phyloP scores from a whole-genome alignment of 2,113 vertebrate species.

The Ranitomeya variabilis region DNA sequence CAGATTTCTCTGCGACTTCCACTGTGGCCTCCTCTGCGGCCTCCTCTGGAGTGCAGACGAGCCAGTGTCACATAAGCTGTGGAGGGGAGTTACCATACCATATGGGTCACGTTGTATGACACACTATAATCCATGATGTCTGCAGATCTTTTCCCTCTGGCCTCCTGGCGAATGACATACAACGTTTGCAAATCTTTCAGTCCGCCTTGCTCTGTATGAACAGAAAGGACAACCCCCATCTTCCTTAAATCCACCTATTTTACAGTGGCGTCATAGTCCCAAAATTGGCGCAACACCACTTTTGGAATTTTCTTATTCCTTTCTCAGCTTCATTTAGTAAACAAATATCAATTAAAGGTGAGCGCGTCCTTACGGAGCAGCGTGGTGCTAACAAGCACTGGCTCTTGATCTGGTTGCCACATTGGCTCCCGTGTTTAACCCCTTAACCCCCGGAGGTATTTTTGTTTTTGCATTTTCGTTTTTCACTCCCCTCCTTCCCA shows the following conservation, averaged over 20 bases:
- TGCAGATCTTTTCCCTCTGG: constrained; percentile 13
- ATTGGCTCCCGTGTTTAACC: too few species aligned
- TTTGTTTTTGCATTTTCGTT: too few species aligned
- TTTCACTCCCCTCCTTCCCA: too few species aligned
- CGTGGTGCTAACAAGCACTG: too few species aligned
- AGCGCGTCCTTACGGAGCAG: too few species aligned
- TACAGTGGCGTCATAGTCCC: not conserved
- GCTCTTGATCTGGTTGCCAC: too few species aligned
- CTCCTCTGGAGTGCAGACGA: not conserved
- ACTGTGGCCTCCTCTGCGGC: not conserved
- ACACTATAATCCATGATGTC: not conserved
- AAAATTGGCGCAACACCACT: not conserved
- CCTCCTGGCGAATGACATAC: not conserved
- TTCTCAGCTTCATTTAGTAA: not conserved
- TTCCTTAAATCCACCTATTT: not conserved
- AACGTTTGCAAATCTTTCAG: constrained; percentile 19
- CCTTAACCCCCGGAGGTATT: too few species aligned
- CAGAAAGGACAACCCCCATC: not conserved
- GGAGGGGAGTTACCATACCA: not conserved
- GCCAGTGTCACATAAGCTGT: constrained; percentile 2
- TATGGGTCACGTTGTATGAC: constrained; percentile 37
- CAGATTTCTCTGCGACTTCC: too few species aligned
- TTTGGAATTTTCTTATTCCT: not conserved
- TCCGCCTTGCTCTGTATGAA: not conserved
- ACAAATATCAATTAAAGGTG: not conserved